phyloP scores from a whole-genome alignment of 2,113 vertebrate species.

The Poecile atricapillus region DNA sequence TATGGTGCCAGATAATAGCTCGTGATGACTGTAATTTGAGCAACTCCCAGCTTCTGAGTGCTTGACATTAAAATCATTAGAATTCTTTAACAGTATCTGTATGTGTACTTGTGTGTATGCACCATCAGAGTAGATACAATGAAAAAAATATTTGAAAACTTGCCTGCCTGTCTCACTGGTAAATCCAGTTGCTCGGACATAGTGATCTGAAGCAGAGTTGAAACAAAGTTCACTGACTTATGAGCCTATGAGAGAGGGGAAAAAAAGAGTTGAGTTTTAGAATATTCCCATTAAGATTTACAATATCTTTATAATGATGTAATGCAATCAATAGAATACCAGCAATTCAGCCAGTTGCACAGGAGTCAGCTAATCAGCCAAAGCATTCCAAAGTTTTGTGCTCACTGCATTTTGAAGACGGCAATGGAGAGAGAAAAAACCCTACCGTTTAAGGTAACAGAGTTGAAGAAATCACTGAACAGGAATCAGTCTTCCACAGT shows the following conservation, averaged over 20 bases:
- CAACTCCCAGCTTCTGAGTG: background rate
- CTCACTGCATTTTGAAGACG: background rate
- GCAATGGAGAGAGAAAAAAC: background rate
- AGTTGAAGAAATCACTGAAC: background rate
- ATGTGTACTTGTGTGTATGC: background rate
- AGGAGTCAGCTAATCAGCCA: background rate
- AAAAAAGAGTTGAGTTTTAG: background rate
- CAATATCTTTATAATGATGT: background rate
- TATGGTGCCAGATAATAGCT: background rate
- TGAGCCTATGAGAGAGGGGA: constrained; percentile 80
- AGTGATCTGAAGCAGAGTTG: constrained; percentile 93
- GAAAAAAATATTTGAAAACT: constrained; percentile 48
- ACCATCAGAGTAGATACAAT: background rate
- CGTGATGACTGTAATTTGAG: background rate
- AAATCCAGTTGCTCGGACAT: constrained; percentile 98
- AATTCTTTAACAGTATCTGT: background rate
- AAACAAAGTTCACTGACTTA: constrained; percentile 93
- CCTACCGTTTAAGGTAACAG: background rate
- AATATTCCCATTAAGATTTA: background rate
- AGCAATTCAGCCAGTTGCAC: background rate
- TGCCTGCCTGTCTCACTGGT: constrained; percentile 97
- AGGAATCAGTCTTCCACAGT: background rate
- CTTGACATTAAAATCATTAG: background rate
- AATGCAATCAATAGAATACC: background rate
- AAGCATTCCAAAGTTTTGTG: background rate